These are phyloP conservation scores for Phymatocera aterrima DNA, from an alignment of 2,888 invertebrate species.

Conservation along the genomic window DNA sequence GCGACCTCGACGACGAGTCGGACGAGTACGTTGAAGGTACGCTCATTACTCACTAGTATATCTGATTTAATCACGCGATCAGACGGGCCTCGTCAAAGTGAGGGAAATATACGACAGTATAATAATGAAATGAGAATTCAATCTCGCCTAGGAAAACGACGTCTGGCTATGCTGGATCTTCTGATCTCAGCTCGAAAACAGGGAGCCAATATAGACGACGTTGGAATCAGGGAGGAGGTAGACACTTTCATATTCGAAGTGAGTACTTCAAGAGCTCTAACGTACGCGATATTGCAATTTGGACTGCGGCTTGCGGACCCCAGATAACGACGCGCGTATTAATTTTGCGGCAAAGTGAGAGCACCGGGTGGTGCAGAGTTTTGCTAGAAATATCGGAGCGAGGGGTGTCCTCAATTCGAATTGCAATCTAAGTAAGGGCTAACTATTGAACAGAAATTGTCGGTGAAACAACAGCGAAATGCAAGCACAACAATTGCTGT, in stretches of 20 bases:
- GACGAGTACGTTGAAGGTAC: constrained; percentile 1
- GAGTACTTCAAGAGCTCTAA: not conserved
- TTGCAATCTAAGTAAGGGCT: too few relatives aligned
- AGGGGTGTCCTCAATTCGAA: too few relatives aligned
- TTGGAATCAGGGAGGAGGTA: constrained; percentile 69
- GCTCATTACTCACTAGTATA: not conserved
- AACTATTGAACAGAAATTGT: too few relatives aligned
- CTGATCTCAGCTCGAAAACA: constrained; percentile 60
- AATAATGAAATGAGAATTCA: not conserved
- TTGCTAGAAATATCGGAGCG: too few relatives aligned
- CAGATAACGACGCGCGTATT: too few relatives aligned
- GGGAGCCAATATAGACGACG: constrained; percentile 58
- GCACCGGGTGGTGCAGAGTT: too few relatives aligned
- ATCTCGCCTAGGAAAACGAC: constrained; percentile 39
- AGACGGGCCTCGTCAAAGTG: not conserved
- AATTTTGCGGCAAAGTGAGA: too few relatives aligned
- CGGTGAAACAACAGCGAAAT: too few relatives aligned
- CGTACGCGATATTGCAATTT: too few relatives aligned
- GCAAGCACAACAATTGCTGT: too few relatives aligned
- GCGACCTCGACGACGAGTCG: not conserved
- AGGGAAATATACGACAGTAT: not conserved
- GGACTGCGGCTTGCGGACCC: too few relatives aligned
- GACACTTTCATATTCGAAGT: constrained; percentile 68
- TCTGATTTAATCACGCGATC: not conserved
- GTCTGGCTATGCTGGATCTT: constrained; percentile 67